phyloP scores from a whole-genome alignment of 2,113 vertebrate species.

The Cathartes aura region DNA sequence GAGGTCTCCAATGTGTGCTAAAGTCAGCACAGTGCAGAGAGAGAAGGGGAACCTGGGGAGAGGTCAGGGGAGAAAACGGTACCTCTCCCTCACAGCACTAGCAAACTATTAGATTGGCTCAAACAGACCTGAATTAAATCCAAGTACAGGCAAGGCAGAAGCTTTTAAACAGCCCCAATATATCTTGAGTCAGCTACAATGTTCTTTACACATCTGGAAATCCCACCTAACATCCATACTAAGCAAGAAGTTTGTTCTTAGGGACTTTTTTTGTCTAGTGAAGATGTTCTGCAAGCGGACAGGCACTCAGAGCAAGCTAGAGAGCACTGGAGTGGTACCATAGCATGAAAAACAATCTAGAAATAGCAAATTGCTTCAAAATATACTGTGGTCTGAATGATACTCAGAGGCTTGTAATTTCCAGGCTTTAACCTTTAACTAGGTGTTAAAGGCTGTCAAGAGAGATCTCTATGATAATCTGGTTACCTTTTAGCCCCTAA shows the following conservation, averaged over 20 bases:
- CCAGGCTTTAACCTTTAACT: background rate
- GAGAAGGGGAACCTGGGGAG: too few species aligned
- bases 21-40: background rate
- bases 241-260: background rate
- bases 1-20: fast-evolving
- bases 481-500: constrained; percentile 5
- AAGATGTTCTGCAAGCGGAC: background rate
- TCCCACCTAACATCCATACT: background rate
- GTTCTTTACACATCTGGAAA: background rate
- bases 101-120: background rate
- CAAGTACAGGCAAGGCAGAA: background rate
- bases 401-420: background rate
- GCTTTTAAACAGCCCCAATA: background rate
- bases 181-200: background rate
- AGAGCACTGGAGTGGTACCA: background rate
- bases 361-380: background rate
- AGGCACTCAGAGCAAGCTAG: background rate
- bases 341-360: background rate
- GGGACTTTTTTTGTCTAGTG: background rate
- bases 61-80: background rate
- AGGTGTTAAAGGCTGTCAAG: background rate
- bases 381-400: background rate
- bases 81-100: background rate
- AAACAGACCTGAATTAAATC: background rate
- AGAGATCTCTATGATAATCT: background rate